These are phyloP conservation scores for Vireo altiloquus DNA, from an alignment of 2,113 vertebrate genomes.

Conservation along the genomic window DNA sequence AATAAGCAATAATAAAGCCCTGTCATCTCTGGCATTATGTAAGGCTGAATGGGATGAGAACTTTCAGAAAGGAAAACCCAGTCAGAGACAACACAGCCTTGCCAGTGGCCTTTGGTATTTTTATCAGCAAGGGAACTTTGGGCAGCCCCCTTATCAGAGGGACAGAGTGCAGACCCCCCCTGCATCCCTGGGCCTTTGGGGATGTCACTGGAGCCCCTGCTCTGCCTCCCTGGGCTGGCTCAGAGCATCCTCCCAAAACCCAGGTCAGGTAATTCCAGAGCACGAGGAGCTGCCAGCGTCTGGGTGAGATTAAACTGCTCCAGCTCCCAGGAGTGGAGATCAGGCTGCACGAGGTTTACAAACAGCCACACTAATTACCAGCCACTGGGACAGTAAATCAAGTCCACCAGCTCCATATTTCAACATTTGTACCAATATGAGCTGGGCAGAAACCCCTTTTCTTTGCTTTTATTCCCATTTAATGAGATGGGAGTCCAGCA, in stretches of 20 bases:
- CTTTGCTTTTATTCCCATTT: neutral
- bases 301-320: neutral
- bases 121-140: neutral
- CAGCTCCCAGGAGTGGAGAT: neutral
- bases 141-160: neutral
- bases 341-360: neutral
- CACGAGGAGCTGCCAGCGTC: neutral
- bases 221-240: rapidly evolving
- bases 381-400: neutral
- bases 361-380: neutral
- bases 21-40: neutral
- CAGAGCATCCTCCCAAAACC: rapidly evolving
- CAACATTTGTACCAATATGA: neutral
- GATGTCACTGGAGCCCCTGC: rapidly evolving
- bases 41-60: neutral
- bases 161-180: neutral
- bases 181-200: neutral
- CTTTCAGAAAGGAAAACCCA: neutral
- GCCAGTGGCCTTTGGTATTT: neutral
- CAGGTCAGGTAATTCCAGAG: rapidly evolving
- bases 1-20: neutral
- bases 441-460: neutral
- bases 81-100: rapidly evolving
- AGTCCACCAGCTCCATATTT: neutral
- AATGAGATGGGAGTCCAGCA: neutral